phyloP scores from a whole-genome alignment of 2,113 vertebrate genomes.

The Hippocampus abdominalis region DNA sequence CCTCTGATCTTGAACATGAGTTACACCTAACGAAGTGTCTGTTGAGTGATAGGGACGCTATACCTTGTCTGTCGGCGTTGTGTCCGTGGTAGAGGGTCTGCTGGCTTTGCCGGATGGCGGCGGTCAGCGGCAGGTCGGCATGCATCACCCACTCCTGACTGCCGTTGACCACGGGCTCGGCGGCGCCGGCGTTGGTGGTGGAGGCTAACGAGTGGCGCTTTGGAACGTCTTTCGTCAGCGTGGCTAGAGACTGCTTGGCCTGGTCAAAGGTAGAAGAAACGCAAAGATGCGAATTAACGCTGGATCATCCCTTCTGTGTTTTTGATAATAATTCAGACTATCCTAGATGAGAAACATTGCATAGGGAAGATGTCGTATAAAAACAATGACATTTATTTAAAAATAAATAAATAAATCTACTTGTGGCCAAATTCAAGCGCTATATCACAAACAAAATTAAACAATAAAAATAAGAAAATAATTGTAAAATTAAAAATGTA shows the following conservation, averaged over 20 bases:
- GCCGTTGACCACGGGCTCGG: conserved; percentile 90
- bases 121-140: conserved; percentile 91
- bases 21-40: conserved; percentile 1
- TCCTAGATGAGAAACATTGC: too few species aligned
- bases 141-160: conserved; percentile 99
- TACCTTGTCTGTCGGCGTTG: conserved; percentile 88
- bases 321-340: too few species aligned
- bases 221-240: conserved; percentile 93
- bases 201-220: conserved; percentile 93
- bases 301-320: too few species aligned
- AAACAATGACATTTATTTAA: too few species aligned
- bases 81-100: conserved; percentile 94
- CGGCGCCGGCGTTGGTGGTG: conserved; percentile 60
- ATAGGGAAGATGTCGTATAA: too few species aligned
- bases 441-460: too few species aligned
- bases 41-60: conserved; percentile 13
- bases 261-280: conserved; percentile 36
- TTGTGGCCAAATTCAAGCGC: too few species aligned
- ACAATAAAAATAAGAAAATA: too few species aligned
- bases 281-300: background rate
- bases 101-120: conserved; percentile 96
- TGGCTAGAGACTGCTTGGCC: conserved; percentile 97
- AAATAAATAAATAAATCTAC: too few species aligned
- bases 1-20: background rate
- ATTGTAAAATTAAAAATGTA: too few species aligned